A percentile compares a stretch with the other conserved stretches of the same genome.
These are phyloP conservation scores for Flabesymbios commensalis DNA, from an alignment of 2,888 invertebrate species.

Conservation along the genomic window DNA sequence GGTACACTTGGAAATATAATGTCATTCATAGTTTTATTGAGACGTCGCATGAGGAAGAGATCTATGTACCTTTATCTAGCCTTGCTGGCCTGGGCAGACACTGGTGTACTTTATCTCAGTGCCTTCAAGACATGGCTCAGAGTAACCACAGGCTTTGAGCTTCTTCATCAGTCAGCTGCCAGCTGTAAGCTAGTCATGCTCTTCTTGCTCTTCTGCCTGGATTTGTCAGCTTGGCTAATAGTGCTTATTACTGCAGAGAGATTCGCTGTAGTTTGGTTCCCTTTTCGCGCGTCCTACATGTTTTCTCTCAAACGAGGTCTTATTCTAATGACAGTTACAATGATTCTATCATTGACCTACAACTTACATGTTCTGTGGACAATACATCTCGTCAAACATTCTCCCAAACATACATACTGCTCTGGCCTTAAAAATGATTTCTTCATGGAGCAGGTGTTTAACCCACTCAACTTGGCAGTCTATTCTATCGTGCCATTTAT, in stretches of 20 bases:
- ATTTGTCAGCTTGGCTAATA: constrained; percentile 28
- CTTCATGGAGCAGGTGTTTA: constrained; percentile 40
- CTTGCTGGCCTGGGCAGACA: constrained; percentile 50
- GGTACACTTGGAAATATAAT: constrained; percentile 50
- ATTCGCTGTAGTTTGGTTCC: constrained; percentile 29
- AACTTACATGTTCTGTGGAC: constrained; percentile 23
- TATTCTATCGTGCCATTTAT: constrained; percentile 49
- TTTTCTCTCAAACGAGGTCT: constrained; percentile 19
- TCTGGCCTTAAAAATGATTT: constrained; percentile 35
- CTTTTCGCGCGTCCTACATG: constrained; percentile 20
- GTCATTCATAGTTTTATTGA: constrained; percentile 46
- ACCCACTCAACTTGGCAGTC: constrained; percentile 43
- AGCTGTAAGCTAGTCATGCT: constrained; percentile 50
- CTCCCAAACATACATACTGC: constrained; percentile 16
- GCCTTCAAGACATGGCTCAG: constrained; percentile 54
- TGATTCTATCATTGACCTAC: constrained; percentile 3
- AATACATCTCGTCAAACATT: constrained; percentile 1
- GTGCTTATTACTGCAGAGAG: constrained; percentile 29
- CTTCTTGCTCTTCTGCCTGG: constrained; percentile 42
- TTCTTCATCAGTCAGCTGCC: constrained; percentile 46
- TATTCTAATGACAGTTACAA: constrained; percentile 1
- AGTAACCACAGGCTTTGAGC: constrained; percentile 43
- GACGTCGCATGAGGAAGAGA: constrained; percentile 47
- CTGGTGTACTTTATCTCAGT: constrained; percentile 48
- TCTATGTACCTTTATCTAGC: constrained; percentile 54